Evolutionary conservation across 2,113 vertebrate species (phyloP).

Genomic region (Chunga burmeisteri): DNA sequence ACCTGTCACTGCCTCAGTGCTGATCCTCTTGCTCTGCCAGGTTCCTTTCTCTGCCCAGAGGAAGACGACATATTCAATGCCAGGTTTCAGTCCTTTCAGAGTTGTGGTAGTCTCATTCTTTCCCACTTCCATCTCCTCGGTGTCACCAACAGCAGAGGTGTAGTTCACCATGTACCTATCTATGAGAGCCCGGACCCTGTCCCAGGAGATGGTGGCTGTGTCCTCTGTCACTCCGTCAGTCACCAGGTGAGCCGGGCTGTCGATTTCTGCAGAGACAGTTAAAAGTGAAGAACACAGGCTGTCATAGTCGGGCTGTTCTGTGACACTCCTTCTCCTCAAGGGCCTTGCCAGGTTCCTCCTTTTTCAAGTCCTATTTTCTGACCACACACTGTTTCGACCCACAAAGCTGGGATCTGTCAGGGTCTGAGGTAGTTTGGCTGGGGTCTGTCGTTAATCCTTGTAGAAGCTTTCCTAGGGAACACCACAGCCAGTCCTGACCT

Average conservation of each 20-base stretch:
- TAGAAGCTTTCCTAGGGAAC: neutral
- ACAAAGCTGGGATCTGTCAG: neutral
- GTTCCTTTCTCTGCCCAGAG: constrained; percentile 79
- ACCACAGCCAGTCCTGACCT: neutral
- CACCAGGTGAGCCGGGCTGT: constrained; percentile 71
- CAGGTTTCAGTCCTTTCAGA: constrained; percentile 77
- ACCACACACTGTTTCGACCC: neutral
- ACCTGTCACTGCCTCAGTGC: constrained; percentile 80
- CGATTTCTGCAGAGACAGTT: constrained; percentile 40
- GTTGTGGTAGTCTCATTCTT: constrained; percentile 58
- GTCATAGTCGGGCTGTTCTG: neutral
- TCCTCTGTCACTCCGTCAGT: constrained; percentile 78
- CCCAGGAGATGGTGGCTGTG: constrained; percentile 80
- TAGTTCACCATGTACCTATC: constrained; percentile 84
- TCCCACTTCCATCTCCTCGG: constrained; percentile 61
- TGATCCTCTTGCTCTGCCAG: constrained; percentile 73
- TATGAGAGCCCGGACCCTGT: constrained; percentile 70
- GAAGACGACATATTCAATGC: constrained; percentile 73
- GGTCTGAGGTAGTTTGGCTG: neutral
- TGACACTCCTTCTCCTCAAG: neutral
- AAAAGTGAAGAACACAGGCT: neutral
- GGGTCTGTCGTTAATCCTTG: neutral
- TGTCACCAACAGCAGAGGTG: constrained; percentile 74
- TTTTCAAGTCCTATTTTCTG: neutral
- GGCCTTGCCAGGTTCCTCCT: neutral